Conservation (phyloP, 2,113 vertebrate genomes). For the Pyxicephalus adspersus region DNA sequence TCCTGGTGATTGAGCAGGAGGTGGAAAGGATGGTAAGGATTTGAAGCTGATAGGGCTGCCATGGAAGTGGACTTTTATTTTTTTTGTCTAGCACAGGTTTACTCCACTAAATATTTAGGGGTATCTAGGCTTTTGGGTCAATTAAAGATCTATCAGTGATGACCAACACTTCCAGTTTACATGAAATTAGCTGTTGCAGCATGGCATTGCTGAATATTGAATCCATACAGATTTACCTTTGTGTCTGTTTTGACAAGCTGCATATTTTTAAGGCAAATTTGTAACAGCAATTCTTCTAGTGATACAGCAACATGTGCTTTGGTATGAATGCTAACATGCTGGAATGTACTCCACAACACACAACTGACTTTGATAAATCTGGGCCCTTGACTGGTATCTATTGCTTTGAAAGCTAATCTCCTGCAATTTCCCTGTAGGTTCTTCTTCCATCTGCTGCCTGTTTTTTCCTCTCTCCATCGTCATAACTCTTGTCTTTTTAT, state of each 20-base stretch:
- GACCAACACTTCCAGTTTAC: too few species aligned
- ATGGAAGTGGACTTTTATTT: too few species aligned
- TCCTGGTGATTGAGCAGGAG: too few species aligned
- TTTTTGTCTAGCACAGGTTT: too few species aligned
- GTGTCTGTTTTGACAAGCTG: background rate
- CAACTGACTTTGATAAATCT: conserved; percentile 43
- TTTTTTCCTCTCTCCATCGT: conserved; percentile 16
- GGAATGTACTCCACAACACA: conserved; percentile 34
- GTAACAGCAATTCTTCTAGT: background rate
- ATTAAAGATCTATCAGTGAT: too few species aligned
- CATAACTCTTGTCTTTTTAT: conserved; percentile 34
- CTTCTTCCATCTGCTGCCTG: conserved; percentile 35
- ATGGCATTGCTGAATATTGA: background rate
- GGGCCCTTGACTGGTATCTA: conserved; percentile 28
- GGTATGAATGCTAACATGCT: conserved; percentile 26
- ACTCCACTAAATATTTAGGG: too few species aligned
- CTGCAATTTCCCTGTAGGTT: conserved; percentile 31
- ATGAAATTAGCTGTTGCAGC: background rate
- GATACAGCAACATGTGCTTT: conserved; percentile 13
- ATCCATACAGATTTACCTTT: background rate
- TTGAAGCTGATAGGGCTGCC: too few species aligned
- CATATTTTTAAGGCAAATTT: conserved; percentile 21
- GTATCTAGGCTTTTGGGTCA: too few species aligned
- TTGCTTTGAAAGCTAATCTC: conserved; percentile 38
- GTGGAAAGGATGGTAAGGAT: too few species aligned